Evolutionary conservation across 35 echinoderm and acorn worm species (phyloP).

Genomic region (Heliocidaris erythrogramma): DNA sequence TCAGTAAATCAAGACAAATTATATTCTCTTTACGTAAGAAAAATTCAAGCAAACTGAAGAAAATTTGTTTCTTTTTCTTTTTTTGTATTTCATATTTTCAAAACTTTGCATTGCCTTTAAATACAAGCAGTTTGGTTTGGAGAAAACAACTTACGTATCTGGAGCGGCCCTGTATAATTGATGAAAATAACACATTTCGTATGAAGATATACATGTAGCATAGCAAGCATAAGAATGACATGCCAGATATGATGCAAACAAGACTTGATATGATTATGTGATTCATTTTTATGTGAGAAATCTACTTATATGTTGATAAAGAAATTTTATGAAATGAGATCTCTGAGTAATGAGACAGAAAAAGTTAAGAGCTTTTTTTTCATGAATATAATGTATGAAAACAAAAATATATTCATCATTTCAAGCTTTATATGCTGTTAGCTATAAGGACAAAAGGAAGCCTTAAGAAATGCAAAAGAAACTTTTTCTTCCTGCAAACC

Average conservation of each 20-base stretch:
- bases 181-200: neutral
- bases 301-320: too few relatives aligned
- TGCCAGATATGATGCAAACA: neutral
- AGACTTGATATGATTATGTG: neutral
- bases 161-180: conserved; percentile 26
- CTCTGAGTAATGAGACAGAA: neutral
- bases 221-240: neutral
- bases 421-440: neutral
- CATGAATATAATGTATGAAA: neutral
- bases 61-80: too few relatives aligned
- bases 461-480: neutral
- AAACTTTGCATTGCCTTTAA: neutral
- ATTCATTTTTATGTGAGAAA: neutral
- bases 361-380: neutral
- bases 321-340: neutral
- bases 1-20: too few relatives aligned
- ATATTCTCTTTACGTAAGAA: too few relatives aligned
- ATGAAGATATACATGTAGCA: neutral
- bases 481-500: neutral
- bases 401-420: too few relatives aligned
- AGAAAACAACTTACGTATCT: conserved; percentile 43
- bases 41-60: too few relatives aligned
- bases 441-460: neutral
- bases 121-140: neutral
- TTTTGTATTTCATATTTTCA: neutral